Conservation (phyloP, 1,140 invertebrate species). For the Platyscapa corneri region DNA sequence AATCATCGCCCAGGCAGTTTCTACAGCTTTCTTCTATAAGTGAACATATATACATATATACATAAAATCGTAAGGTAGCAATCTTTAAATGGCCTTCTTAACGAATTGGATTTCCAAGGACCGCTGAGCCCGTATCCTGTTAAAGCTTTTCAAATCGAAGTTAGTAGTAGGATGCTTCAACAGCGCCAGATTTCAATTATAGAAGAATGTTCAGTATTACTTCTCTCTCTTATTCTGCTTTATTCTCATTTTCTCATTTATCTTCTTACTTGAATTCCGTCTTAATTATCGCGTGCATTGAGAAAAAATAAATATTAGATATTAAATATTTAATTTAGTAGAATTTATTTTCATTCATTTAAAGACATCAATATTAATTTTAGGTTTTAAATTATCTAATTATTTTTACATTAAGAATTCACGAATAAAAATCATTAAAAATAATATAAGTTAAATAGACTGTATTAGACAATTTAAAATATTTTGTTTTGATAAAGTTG, state of each 20-base stretch:
- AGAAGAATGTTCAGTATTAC: neutral
- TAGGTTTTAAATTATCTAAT: no score
- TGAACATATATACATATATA: neutral
- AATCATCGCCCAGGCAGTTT: conserved; percentile 23
- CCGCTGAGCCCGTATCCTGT: conserved; percentile 23
- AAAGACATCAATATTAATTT: no score
- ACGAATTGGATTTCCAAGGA: conserved; percentile 43
- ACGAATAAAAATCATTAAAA: no score
- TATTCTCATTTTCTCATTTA: neutral
- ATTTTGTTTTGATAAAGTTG: no score
- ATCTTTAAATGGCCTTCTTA: conserved; percentile 35
- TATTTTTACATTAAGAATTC: no score
- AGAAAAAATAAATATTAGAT: no score
- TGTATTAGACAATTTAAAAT: no score
- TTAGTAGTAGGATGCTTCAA: neutral
- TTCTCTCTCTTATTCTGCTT: neutral
- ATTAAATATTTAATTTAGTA: no score
- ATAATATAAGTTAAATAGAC: no score
- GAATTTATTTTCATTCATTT: no score
- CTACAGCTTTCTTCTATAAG: neutral
- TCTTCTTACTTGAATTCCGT: neutral
- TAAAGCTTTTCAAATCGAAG: conserved; percentile 37
- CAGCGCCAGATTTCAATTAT: conserved; percentile 7
- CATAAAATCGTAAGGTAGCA: neutral
- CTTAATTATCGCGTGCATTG: no score